Percentiles rank a stretch among this genome's conserved stretches.
Conservation (phyloP, 2,888 invertebrate species). For the Brachyptera risi region DNA sequence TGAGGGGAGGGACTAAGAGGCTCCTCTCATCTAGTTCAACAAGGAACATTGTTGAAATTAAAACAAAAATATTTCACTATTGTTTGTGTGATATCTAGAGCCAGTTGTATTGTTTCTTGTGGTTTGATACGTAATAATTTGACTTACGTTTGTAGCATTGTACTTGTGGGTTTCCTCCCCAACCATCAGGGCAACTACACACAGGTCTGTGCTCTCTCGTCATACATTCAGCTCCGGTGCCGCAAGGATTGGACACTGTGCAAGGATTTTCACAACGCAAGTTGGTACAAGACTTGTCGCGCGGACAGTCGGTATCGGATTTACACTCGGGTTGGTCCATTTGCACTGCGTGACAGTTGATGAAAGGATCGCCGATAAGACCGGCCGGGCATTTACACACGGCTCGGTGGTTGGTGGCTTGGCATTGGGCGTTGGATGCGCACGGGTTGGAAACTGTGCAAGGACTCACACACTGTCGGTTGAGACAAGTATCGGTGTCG, state of each 20-base stretch:
- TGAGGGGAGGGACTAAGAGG: too few species aligned
- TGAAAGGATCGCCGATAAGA: constrained; percentile 74
- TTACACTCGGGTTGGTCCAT: constrained; percentile 60
- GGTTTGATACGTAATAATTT: too few species aligned
- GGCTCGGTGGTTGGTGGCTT: constrained; percentile 69
- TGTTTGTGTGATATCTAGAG: too few species aligned
- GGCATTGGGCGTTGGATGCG: constrained; percentile 73
- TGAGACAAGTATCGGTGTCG: constrained; percentile 65
- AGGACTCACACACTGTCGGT: constrained; percentile 71
- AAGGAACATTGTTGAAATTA: too few species aligned
- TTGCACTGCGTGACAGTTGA: constrained; percentile 50
- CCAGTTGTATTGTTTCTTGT: too few species aligned
- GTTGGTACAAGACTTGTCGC: constrained; percentile 74
- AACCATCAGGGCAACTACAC: constrained; percentile 79
- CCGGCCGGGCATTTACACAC: constrained; percentile 71
- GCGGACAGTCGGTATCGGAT: constrained; percentile 69
- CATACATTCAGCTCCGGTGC: constrained; percentile 72
- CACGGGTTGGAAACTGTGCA: constrained; percentile 68
- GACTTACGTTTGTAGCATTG: constrained; percentile 81
- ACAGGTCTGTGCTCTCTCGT: constrained; percentile 73
- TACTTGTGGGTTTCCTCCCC: constrained; percentile 82
- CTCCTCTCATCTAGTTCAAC: too few species aligned
- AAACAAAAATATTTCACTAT: too few species aligned
- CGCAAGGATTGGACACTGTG: constrained; percentile 70
- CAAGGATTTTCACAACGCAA: constrained; percentile 80